Base-by-base conservation (phyloP, 2,888 invertebrate species). In the Brachyptera putata region DNA sequence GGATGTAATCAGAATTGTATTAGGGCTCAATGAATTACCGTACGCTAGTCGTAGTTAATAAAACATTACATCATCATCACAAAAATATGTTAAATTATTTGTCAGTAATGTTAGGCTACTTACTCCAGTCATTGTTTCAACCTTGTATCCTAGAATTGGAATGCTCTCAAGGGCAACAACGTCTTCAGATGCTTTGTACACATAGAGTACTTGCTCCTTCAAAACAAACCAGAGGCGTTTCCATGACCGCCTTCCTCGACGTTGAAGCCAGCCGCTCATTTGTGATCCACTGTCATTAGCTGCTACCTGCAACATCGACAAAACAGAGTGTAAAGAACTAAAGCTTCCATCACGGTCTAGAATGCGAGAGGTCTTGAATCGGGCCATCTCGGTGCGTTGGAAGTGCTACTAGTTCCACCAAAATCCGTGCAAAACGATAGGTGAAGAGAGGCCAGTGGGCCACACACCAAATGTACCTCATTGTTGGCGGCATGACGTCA, bases 181-280 rank as follows among this genome's bases (percentile, higher is more conserved):
- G 69, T 81, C 81, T 73, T 81, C 79, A 37, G 79, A 79, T 21
- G 81, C 81, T 68, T 77, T 75, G 67, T 77, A 78, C 34, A 72
- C 70, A 63, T 78, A 78, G 16, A 79, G 67, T 25, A 79, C 77
- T 72, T 79, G 76, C 58, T 79, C 79, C 67, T 80, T 80, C 16
- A 82, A 70, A 14, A 81, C 79, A 70, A 80, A 81, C 82, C 82
- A 82, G 22, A 72, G 69, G 46, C 73, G 71, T 69, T 80, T 80
- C 80, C 81, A 81, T 7, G 71, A 69, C 59, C 72, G 73, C 56
- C 74, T 74, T 43, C 70, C 70, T 55, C 72, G 69, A 61, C 71
- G 68, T 49, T 73, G 70, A 53, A 82, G 70, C 70, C 80, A 81
- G 3, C 82, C 81, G 70, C 79, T 78, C 71, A 80, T 78, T 56